Percentiles rank a stretch among this genome's conserved stretches.
Evolutionary conservation across 2,797 vertebrate species (phyloP).

Genomic region (Halcyon smyrnensis): DNA sequence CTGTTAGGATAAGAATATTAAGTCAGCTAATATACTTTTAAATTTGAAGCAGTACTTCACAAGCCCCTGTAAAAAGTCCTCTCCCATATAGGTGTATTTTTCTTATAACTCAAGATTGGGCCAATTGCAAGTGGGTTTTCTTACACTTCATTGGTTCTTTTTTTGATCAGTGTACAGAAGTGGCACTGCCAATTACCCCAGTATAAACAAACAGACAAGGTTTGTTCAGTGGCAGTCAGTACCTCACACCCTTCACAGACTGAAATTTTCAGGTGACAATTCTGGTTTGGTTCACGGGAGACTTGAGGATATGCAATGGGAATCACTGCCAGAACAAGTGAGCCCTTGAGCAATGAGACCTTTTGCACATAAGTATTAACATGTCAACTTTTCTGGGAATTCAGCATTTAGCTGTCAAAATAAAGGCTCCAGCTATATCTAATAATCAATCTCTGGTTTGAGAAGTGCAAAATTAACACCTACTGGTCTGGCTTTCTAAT

Average conservation of each 20-base stretch:
- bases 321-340: conserved; percentile 17
- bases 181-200: not conserved
- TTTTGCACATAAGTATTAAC: conserved; percentile 13
- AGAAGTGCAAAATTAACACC: conserved; percentile 39
- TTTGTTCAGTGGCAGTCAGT: not conserved
- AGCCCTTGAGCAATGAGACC: conserved; percentile 21
- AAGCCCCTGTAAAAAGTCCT: not conserved
- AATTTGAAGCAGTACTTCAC: conserved; percentile 29
- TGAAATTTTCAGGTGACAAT: conserved; percentile 7
- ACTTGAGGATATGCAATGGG: not conserved
- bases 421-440: not conserved
- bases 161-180: not conserved
- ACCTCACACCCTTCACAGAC: not conserved
- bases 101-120: not conserved
- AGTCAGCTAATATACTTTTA: not conserved
- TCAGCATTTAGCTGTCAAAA: conserved; percentile 40
- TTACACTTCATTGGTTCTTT: not conserved
- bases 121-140: not conserved
- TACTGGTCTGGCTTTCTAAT: not conserved
- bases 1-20: conserved; percentile 23
- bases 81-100: not conserved
- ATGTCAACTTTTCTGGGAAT: conserved; percentile 15
- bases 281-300: not conserved
- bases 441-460: conserved; percentile 24
- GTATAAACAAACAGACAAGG: not conserved